Percentiles rank a stretch among this genome's conserved stretches.
Evolutionary conservation across 2,888 invertebrate genomes (phyloP).

Genomic region (Anaspis maculata): DNA sequence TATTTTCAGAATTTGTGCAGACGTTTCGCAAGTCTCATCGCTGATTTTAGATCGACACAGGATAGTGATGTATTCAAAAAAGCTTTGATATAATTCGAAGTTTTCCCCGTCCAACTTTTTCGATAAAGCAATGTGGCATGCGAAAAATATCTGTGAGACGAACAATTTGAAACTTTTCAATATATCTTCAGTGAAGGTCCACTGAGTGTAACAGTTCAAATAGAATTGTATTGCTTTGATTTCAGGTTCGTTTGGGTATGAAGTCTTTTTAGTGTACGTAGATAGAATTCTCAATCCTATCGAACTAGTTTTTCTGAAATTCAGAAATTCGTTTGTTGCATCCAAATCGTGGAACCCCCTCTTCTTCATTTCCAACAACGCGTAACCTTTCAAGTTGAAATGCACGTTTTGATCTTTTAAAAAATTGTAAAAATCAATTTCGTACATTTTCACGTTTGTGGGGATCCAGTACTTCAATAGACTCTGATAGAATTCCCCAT

Average conservation of each 20-base stretch:
- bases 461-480: neutral
- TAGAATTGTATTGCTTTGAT: no score
- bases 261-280: neutral
- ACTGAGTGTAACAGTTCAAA: no score
- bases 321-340: neutral
- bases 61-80: no score
- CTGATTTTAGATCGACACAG: no score
- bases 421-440: neutral
- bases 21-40: constrained; percentile 17
- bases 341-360: neutral
- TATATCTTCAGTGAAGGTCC: no score
- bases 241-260: no score
- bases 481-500: neutral
- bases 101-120: no score
- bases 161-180: no score
- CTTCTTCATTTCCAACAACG: neutral
- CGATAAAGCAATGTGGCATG: no score
- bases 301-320: neutral
- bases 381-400: neutral
- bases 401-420: neutral
- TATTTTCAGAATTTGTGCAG: constrained; percentile 20
- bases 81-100: no score
- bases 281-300: neutral
- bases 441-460: neutral
- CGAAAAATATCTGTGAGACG: no score